Conservation (phyloP, 2,797 vertebrate species). For the Trachurus trachurus region DNA sequence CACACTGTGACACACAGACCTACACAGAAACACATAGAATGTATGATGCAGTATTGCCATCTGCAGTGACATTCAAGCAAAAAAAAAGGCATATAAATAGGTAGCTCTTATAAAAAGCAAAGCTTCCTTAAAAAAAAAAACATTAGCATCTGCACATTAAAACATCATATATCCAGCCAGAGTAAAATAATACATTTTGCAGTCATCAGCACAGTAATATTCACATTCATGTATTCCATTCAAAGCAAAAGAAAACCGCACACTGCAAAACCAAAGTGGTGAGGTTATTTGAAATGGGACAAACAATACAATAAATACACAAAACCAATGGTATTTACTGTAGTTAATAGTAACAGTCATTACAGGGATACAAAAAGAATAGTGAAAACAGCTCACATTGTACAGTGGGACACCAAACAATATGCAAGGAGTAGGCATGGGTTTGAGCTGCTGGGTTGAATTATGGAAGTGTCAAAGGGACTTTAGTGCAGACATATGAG, state of each 20-base stretch:
- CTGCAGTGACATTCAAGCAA: constrained; percentile 13
- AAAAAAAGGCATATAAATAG: neutral
- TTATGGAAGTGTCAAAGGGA: constrained; percentile 51
- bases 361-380: constrained; percentile 35
- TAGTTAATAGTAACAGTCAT: constrained; percentile 25
- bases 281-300: constrained; percentile 27
- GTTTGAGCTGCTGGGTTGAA: constrained; percentile 45
- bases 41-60: neutral
- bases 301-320: constrained; percentile 21
- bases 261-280: constrained; percentile 24
- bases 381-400: constrained; percentile 19
- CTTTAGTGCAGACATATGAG: constrained; percentile 46
- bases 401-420: constrained; percentile 31
- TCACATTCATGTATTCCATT: neutral
- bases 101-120: neutral
- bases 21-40: constrained; percentile 9
- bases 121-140: constrained; percentile 18
- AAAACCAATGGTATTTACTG: constrained; percentile 14
- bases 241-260: constrained; percentile 44
- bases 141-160: neutral
- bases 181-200: constrained; percentile 10
- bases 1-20: neutral
- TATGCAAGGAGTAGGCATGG: constrained; percentile 22
- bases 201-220: constrained; percentile 10
- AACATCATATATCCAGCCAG: constrained; percentile 27